These are phyloP conservation scores for Macquaria australasica DNA, from an alignment of 2,113 vertebrate species.

Conservation along the genomic window DNA sequence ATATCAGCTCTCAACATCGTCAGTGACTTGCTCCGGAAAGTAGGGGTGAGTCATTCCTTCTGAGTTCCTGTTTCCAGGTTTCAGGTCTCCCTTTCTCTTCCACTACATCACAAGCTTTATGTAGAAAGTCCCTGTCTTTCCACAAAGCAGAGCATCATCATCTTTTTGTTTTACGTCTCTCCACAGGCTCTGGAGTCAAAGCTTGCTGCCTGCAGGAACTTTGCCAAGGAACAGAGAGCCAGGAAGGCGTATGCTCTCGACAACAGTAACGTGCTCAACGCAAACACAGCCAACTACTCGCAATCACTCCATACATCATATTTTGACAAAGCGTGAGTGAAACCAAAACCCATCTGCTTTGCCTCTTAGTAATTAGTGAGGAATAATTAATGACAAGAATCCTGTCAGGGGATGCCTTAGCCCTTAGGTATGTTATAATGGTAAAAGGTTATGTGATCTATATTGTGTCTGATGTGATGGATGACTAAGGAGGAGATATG, in stretches of 20 bases:
- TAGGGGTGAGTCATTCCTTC: slow-evolving; percentile 89
- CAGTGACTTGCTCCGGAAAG: slow-evolving; percentile 96
- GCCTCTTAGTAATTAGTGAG: neutral
- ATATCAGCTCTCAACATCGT: slow-evolving; percentile 99
- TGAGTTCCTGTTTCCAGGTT: neutral
- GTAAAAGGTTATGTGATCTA: neutral
- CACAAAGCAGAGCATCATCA: neutral
- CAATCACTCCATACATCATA: slow-evolving; percentile 91
- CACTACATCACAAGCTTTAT: neutral
- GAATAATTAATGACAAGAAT: neutral
- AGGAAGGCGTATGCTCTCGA: slow-evolving; percentile 91
- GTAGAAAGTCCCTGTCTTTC: neutral
- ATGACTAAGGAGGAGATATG: neutral
- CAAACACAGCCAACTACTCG: slow-evolving; percentile 87
- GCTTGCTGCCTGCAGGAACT: slow-evolving; percentile 95
- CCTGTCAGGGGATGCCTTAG: neutral
- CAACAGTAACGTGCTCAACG: slow-evolving; percentile 86
- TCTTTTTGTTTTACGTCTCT: neutral
- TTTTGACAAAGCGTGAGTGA: slow-evolving; percentile 94
- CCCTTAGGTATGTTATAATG: neutral
- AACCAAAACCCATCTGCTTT: neutral
- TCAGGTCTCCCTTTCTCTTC: neutral
- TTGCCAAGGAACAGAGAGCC: slow-evolving; percentile 95
- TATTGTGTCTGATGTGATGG: neutral
- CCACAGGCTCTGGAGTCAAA: slow-evolving; percentile 96